Evolutionary conservation across 35 echinoderm and acorn worm genomes (phyloP), one percentile per base, ranked within the genome.

Genomic region (Ophiothrix spiculata): DNA sequence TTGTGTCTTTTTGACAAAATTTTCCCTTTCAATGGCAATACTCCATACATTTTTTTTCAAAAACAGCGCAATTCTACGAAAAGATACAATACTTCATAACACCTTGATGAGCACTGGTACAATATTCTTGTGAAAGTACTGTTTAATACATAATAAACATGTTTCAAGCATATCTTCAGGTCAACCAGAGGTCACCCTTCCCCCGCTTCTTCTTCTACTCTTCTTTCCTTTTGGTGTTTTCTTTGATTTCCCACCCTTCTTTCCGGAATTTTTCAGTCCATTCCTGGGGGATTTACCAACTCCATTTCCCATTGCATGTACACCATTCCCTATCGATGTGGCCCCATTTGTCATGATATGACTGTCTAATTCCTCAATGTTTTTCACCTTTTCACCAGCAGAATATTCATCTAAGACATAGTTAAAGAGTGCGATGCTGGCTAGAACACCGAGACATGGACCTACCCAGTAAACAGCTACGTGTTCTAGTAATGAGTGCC

Each of bases 401-500:
- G 45, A 37, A 60, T 80, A 60, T 80, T 88, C 86, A 0, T 88
- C 39, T 36, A 88, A 32, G 36, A 88, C 40, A 37, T 80, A 88
- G 15, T 80, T 0, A 60, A 88, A 88, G 49, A 88, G 31, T 31
- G 56, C 33, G 25, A 90, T 84, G 36, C 88, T 90, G 23, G 91
- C 31, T 1, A 91, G 28, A 12, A 79, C 87, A 0, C 88, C 93
- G 8, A 89, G 81, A 36, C 91, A 91, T 11, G 93, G 93, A 3
- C 88, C 89, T 1, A 91, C 33, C 93, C 93, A 91, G 74, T 94
- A 94, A 6, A 95, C 85, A 28, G 85, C 45, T n/a, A 91, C 36
- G 37, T 95, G 93, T 75, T 95, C 93, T 34, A 84, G 63, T 6
- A 95, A 64, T 0, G 73, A 80, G 41, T 95, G 93, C 37, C 86